Conservation (phyloP, 1,140 invertebrate genomes). For the Papilio aristodemus region DNA sequence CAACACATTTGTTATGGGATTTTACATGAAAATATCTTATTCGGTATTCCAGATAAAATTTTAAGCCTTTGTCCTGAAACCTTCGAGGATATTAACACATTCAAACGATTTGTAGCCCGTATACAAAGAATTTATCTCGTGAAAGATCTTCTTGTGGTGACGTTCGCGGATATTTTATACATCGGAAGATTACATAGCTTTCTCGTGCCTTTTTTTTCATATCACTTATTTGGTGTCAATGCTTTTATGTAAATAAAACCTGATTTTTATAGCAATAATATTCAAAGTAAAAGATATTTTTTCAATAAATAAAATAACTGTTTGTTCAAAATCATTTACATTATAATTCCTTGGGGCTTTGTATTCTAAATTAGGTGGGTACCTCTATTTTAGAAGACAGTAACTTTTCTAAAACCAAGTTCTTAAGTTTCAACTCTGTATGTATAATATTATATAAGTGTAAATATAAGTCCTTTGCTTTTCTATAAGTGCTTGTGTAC, state of each 20-base stretch:
- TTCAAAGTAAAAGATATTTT: too few species aligned
- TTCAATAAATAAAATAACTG: too few species aligned
- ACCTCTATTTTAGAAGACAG: too few species aligned
- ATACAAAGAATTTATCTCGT: slow-evolving; percentile 28
- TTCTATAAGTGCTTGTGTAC: too few species aligned
- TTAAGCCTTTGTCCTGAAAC: slow-evolving; percentile 8
- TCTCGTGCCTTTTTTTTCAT: not conserved
- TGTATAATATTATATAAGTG: too few species aligned
- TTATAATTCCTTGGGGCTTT: too few species aligned
- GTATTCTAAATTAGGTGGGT: too few species aligned
- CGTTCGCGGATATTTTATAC: not conserved
- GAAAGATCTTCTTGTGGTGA: slow-evolving; percentile 3
- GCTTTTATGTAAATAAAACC: not conserved
- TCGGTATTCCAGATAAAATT: not conserved
- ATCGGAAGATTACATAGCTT: not conserved
- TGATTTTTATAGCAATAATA: too few species aligned
- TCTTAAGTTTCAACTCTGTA: too few species aligned
- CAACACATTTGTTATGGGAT: not conserved
- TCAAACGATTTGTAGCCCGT: slow-evolving; percentile 27
- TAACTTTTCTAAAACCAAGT: too few species aligned
- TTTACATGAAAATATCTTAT: not conserved
- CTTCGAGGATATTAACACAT: slow-evolving; percentile 24
- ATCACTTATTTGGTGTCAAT: not conserved
- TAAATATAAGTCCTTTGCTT: too few species aligned
- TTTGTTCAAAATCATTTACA: too few species aligned